Evolutionary conservation across 2,113 vertebrate species (phyloP).

Genomic region (Poeciliopsis occidentalis): DNA sequence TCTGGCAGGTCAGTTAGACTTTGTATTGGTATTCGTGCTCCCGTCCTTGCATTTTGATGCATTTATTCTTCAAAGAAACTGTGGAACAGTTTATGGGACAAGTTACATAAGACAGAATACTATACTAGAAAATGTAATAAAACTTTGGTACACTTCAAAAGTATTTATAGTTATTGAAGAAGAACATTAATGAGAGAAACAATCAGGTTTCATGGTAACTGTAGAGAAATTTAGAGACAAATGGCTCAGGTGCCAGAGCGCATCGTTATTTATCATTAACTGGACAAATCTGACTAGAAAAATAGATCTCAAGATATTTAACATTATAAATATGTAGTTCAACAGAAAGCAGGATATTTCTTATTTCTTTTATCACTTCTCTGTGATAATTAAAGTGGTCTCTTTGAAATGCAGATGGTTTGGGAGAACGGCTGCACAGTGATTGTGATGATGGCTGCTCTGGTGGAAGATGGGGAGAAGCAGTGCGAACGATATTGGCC

Average conservation of each 20-base stretch:
- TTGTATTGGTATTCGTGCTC: neutral
- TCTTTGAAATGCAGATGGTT: constrained; percentile 86
- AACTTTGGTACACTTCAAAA: too few species aligned
- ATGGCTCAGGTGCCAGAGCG: neutral
- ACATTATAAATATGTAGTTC: neutral
- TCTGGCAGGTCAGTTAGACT: constrained; percentile 90
- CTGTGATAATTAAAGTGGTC: neutral
- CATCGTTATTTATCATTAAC: neutral
- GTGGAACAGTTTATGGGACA: neutral
- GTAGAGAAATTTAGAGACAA: neutral
- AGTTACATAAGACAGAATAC: neutral
- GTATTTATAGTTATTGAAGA: neutral
- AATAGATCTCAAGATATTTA: too few species aligned
- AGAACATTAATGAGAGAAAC: too few species aligned
- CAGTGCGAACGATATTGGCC: constrained; percentile 98
- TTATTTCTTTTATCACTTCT: neutral
- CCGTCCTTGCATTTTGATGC: neutral
- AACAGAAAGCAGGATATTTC: neutral
- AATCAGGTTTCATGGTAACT: neutral
- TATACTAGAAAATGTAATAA: too few species aligned
- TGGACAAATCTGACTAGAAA: neutral
- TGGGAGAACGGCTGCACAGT: constrained; percentile 98
- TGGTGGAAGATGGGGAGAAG: constrained; percentile 93
- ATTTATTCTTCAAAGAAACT: neutral
- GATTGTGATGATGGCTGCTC: constrained; percentile 95